Conservation (phyloP, 2,888 invertebrate genomes). For the Stratiomys singularior region DNA sequence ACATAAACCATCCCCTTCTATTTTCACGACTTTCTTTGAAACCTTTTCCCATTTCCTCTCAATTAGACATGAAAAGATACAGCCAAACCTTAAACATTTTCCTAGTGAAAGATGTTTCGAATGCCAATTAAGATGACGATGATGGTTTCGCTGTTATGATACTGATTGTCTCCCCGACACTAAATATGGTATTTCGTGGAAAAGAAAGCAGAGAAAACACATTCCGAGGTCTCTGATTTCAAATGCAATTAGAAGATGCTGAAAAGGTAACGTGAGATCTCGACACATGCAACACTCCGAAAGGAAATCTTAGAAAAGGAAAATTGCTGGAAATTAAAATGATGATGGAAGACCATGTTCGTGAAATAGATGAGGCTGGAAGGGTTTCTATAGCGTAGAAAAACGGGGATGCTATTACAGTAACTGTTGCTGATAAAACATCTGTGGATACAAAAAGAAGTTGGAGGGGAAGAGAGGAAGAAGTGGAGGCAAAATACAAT, state of each 20-base stretch:
- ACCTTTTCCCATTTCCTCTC: slow-evolving; percentile 17
- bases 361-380: background rate
- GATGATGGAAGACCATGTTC: background rate
- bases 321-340: slow-evolving; percentile 2
- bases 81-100: background rate
- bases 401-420: too few species aligned
- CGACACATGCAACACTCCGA: background rate
- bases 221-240: background rate
- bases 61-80: slow-evolving; percentile 3
- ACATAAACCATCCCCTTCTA: background rate
- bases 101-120: background rate
- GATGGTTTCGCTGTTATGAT: background rate
- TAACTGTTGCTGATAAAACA: too few species aligned
- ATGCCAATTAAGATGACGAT: background rate
- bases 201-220: background rate
- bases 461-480: too few species aligned
- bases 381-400: too few species aligned
- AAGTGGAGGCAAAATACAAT: too few species aligned
- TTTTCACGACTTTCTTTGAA: background rate
- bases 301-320: background rate
- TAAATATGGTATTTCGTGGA: too few species aligned
- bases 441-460: too few species aligned
- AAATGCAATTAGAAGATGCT: slow-evolving; percentile 22
- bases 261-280: slow-evolving; percentile 30
- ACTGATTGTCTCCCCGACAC: background rate